A percentile compares a stretch with the other conserved stretches of the same genome.
These are phyloP conservation scores for Nemapogon koenigi DNA, from an alignment of 2,888 invertebrate species.

Conservation along the genomic window DNA sequence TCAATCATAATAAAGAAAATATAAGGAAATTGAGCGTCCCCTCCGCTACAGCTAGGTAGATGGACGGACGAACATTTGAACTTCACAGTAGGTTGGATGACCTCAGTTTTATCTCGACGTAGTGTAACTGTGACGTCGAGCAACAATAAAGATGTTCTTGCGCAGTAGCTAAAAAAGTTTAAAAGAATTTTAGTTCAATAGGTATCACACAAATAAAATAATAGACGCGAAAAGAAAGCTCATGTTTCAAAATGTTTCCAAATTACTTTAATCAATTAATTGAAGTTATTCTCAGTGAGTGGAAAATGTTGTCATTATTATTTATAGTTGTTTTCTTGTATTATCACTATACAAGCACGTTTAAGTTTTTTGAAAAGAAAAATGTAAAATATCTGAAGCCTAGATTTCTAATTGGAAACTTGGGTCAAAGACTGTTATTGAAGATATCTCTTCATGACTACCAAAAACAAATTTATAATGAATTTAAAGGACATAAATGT, in stretches of 20 bases:
- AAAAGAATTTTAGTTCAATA: too few relatives aligned
- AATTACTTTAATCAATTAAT: background rate
- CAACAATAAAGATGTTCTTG: too few relatives aligned
- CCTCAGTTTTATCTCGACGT: too few relatives aligned
- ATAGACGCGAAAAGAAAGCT: too few relatives aligned
- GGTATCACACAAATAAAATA: too few relatives aligned
- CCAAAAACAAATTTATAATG: conserved; percentile 45
- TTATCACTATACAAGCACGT: conserved; percentile 41
- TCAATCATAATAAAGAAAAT: too few relatives aligned
- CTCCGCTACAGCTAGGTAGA: too few relatives aligned
- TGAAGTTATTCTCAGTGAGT: conserved; percentile 32
- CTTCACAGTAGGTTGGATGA: too few relatives aligned
- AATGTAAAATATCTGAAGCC: conserved; percentile 50
- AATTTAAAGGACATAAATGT: conserved; percentile 48
- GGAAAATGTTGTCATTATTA: conserved; percentile 36
- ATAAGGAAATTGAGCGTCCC: too few relatives aligned
- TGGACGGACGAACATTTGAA: too few relatives aligned
- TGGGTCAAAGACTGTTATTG: conserved; percentile 41
- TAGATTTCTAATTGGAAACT: conserved; percentile 51
- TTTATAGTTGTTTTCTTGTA: conserved; percentile 35
- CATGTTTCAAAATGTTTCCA: background rate
- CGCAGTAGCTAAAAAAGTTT: too few relatives aligned
- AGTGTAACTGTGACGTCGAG: too few relatives aligned
- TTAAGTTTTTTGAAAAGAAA: conserved; percentile 49
- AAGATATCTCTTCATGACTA: conserved; percentile 52